Conservation (phyloP, 2,888 invertebrate genomes). For the Caenorhabditis sp. region DNA sequence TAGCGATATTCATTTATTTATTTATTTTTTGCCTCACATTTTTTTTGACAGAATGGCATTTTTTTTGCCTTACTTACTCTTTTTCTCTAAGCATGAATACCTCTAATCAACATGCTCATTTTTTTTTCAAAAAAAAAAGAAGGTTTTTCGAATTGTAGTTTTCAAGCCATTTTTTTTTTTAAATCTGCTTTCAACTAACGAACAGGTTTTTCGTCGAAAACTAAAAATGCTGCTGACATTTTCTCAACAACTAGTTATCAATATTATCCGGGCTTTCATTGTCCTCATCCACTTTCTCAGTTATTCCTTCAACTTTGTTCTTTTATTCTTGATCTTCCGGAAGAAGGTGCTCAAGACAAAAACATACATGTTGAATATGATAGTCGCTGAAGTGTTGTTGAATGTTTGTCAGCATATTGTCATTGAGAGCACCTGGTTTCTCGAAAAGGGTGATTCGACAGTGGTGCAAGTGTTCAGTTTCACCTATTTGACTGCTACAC, state of each 20-base stretch:
- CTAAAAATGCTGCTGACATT: too few species aligned
- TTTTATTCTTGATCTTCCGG: neutral
- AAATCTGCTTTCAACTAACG: neutral
- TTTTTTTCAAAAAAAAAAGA: too few species aligned
- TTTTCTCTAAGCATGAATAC: too few species aligned
- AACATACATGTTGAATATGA: neutral
- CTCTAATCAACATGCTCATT: too few species aligned
- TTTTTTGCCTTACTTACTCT: too few species aligned
- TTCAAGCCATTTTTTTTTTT: neutral
- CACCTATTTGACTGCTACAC: neutral
- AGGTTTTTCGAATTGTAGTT: too few species aligned
- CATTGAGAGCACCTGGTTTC: neutral
- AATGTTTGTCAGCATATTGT: conserved; percentile 1
- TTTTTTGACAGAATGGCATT: too few species aligned
- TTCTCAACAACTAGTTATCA: neutral
- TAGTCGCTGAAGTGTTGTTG: neutral
- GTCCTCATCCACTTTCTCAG: neutral
- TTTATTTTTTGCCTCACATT: too few species aligned
- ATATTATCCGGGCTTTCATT: neutral
- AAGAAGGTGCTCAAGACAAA: neutral
- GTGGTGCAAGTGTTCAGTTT: neutral
- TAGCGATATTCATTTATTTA: too few species aligned
- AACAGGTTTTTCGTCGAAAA: neutral
- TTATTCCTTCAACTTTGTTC: neutral
- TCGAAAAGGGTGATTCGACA: neutral